phyloP scores from a whole-genome alignment of 2,797 vertebrate species.

The Hemitrygon akajei region DNA sequence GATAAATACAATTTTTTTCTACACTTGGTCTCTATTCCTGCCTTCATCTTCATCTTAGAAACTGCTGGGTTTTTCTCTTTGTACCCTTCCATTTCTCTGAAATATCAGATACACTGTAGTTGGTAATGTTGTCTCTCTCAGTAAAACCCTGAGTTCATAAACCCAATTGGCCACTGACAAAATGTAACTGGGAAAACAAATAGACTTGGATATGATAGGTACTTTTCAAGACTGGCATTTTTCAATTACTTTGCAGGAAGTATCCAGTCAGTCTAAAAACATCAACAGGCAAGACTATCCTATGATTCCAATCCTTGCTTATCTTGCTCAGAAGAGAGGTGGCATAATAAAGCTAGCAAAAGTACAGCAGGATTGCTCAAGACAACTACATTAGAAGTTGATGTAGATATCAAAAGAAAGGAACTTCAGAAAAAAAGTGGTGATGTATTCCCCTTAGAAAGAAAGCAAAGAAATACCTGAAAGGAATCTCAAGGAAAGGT shows the following conservation, averaged over 20 bases:
- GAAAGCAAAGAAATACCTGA: not conserved
- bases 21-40: not conserved
- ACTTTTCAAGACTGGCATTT: not conserved
- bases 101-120: not conserved
- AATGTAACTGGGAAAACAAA: not conserved
- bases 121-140: not conserved
- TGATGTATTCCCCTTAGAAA: not conserved
- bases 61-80: not conserved
- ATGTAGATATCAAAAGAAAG: not conserved
- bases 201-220: not conserved
- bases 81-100: not conserved
- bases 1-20: not conserved
- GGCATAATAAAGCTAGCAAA: not conserved
- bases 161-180: not conserved
- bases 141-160: not conserved
- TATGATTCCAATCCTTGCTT: not conserved
- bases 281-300: not conserved
- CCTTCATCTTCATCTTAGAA: not conserved
- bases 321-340: not conserved
- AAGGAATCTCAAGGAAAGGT: not conserved
- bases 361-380: not conserved
- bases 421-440: not conserved
- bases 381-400: not conserved
- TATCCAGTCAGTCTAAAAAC: not conserved
- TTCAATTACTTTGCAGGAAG: not conserved